Evolutionary conservation across 2,888 invertebrate genomes (phyloP), one percentile per base, ranked within the genome.

Genomic region (Eupithecia insigniata): DNA sequence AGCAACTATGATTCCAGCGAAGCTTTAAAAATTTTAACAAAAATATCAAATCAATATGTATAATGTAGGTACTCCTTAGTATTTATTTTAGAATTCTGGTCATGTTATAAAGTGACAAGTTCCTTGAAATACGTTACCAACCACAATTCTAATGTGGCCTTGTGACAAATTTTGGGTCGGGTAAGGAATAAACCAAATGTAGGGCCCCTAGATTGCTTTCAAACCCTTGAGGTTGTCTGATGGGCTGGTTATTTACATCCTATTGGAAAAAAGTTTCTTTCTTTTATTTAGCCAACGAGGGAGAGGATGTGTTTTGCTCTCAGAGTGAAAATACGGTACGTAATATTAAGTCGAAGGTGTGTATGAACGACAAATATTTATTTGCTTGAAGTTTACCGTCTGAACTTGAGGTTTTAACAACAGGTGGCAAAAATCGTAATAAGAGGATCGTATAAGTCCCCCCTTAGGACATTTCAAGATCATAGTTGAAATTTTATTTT

Each of bases 191-290:
- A 66, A 60, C 71, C 71, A 67, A 74, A 87, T 87, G 87, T 85
- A 85, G 71, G 79, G 84, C 83, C 84, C 81, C 81, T 84, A 87
- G 89, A 90, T 90, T 89, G 89, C 88, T 88, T 90, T 89, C 84
- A 89, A 90, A 84, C 90, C 88, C 89, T 89, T 87, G 85, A 87
- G 87, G 84, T 86, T 85, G 87, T 87, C 88, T 87, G 85, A 88
- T 86, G 83, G 83, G 82, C 82, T 83, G 84, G 87, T 87, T 89
- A 90, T 91, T 90, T 90, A 89, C 89, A 88, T 88, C 83, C 85
- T 82, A 87, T 87, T 81, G 86, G 83, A 81, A 86, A 85, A 83
- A 82, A 83, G 78, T 84, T 85, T 80, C 78, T 80, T 82, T 80
- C 81, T 86, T 85, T 85, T 83, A 84, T 86, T 84, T 83, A 84